These are phyloP conservation scores for Synanthedon vespiformis DNA, from an alignment of 2,888 invertebrate species.

Conservation along the genomic window DNA sequence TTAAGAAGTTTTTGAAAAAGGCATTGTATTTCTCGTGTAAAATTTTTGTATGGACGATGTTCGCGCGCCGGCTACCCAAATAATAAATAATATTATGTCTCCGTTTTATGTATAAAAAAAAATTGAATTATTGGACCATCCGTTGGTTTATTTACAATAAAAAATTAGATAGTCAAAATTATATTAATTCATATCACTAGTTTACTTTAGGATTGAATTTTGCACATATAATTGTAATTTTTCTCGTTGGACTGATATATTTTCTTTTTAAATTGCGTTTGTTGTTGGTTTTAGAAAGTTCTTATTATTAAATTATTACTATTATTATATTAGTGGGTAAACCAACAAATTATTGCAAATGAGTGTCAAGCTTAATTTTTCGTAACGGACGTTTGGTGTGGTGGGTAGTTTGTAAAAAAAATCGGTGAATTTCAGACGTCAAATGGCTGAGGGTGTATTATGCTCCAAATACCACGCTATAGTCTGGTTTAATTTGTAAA, in stretches of 20 bases:
- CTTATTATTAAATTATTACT: neutral
- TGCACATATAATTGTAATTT: conserved; percentile 30
- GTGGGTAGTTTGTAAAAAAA: no score
- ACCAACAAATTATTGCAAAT: no score
- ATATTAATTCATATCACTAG: conserved; percentile 67
- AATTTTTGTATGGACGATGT: conserved; percentile 5
- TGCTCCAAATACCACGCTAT: no score
- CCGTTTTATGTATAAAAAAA: conserved; percentile 35
- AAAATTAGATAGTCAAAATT: conserved; percentile 63
- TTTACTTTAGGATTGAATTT: conserved; percentile 62
- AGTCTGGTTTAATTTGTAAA: no score
- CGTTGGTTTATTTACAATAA: conserved; percentile 3
- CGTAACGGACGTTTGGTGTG: no score
- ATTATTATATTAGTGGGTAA: no score
- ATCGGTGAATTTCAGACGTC: no score
- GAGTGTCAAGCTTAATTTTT: no score
- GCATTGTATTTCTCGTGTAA: conserved; percentile 17
- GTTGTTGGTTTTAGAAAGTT: neutral
- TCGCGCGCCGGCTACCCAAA: conserved; percentile 15
- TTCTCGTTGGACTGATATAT: conserved; percentile 36
- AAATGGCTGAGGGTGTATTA: no score
- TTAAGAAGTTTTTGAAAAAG: conserved; percentile 28
- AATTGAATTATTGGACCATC: neutral
- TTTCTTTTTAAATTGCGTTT: conserved; percentile 34
- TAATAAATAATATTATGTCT: conserved; percentile 7